Evolutionary conservation across 2,888 invertebrate species (phyloP), one percentile per base, ranked within the genome.

Genomic region (Sesia bembeciformis): DNA sequence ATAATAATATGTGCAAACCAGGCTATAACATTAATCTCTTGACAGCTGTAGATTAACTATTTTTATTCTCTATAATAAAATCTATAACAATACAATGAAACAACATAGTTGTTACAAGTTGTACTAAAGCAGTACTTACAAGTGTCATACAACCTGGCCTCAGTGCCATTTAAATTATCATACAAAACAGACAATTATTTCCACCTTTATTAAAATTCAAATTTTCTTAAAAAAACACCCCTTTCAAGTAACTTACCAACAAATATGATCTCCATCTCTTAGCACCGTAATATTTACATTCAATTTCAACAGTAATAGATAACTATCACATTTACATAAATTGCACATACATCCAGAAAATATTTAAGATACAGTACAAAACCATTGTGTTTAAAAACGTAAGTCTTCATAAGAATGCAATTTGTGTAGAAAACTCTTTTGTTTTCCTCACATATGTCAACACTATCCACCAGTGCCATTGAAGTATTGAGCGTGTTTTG

Each of bases 401-500:
- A 42, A 42, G 42, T 6, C 42, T 23, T 23, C 23, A 23, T 23
- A 23, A 23, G 23, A 23, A 23, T 23, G 23, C 7, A 42, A 6
- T 42, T 42, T 42, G 60, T 56, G 51, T 54, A 60, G 68, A 64
- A 64, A 72, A 73, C 69, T 62, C 60, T 58, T 61, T 46, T 63
- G 68, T 68, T 67, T 76, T 67, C 73, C 65, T 54, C 67, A 63
- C 58, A 61, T 63, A 50, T 58, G 64, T 67, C 62, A 65, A 65
- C 74, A 78, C 76, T 88, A 89, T 84, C 88, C 88, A 63, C 89
- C 88, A 52, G 87, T 84, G 53, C 89, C 89, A 70, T 91, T 90
- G 66, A 93, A 93, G 69, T 91, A 91, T 72, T 92, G 92, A 61
- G 94, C 94, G 70, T 95, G 95, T 88, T 95, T 95, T 7, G 96